phyloP scores from a whole-genome alignment of 2,888 invertebrate species.

The Zhuqinia jingwanae region DNA sequence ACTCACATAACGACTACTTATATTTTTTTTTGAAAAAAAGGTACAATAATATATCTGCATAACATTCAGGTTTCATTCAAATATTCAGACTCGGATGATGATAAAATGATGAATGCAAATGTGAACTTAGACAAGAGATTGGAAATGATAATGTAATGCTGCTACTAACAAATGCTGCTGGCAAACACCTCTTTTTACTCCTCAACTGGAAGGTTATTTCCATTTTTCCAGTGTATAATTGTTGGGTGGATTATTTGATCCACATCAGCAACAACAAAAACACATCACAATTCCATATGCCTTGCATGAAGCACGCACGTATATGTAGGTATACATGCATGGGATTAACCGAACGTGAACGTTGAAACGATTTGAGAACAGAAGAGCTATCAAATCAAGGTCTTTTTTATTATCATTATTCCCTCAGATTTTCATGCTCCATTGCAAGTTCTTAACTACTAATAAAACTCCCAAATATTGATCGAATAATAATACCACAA shows the following conservation, averaged over 20 bases:
- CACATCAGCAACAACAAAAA: constrained; percentile 42
- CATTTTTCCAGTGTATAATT: constrained; percentile 72
- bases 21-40: background rate
- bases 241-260: constrained; percentile 67
- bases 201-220: constrained; percentile 70
- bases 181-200: background rate
- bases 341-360: constrained; percentile 10
- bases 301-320: background rate
- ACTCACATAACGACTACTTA: constrained; percentile 8
- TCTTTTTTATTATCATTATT: constrained; percentile 50
- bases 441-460: constrained; percentile 49
- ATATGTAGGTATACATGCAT: background rate
- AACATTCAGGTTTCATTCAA: constrained; percentile 29
- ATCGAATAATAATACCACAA: background rate
- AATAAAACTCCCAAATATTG: constrained; percentile 36
- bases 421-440: constrained; percentile 52
- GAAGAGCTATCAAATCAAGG: constrained; percentile 50
- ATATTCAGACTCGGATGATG: too few relatives aligned
- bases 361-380: background rate
- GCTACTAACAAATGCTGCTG: constrained; percentile 3
- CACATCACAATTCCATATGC: background rate
- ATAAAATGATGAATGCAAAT: constrained; percentile 33
- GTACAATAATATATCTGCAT: constrained; percentile 27
- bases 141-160: constrained; percentile 37
- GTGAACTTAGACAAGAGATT: constrained; percentile 55